A percentile compares a stretch with the other conserved stretches of the same genome.
Conservation (phyloP, 1,140 invertebrate species). For the Drosophila athabasca region DNA sequence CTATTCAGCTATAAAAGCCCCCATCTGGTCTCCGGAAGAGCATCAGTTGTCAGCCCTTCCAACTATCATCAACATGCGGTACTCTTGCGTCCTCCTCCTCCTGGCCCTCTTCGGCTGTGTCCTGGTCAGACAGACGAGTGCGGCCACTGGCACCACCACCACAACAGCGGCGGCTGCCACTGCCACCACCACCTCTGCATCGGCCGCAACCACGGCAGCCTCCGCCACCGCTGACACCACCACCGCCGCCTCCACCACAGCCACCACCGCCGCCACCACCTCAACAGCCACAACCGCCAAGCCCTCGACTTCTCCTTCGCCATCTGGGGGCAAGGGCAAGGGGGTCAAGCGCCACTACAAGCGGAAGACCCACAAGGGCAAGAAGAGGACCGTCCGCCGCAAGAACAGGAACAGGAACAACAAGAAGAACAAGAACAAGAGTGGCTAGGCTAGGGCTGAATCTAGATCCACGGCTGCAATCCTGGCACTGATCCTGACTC, state of each 20-base stretch:
- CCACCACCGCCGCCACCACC: background rate
- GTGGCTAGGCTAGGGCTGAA: too few relatives aligned
- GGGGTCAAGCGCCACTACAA: too few relatives aligned
- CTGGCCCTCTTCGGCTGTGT: conserved; percentile 9
- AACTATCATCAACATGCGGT: conserved; percentile 9
- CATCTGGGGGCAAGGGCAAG: too few relatives aligned
- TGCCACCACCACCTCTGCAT: background rate
- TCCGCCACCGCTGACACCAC: background rate
- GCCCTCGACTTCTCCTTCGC: too few relatives aligned
- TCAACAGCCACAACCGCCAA: background rate
- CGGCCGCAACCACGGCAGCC: background rate
- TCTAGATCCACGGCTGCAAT: too few relatives aligned
- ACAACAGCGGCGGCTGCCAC: background rate
- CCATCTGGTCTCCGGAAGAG: too few relatives aligned
- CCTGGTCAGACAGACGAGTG: background rate
- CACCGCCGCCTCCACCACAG: background rate
- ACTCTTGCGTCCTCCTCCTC: conserved; percentile 10
- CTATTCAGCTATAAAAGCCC: too few relatives aligned
- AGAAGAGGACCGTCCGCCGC: too few relatives aligned
- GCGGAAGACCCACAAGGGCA: too few relatives aligned
- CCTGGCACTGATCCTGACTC: background rate
- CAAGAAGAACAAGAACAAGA: too few relatives aligned
- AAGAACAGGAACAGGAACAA: too few relatives aligned
- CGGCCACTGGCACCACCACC: background rate
- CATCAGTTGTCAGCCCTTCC: too few relatives aligned